These are phyloP conservation scores for Leptinotarsa texana DNA, from an alignment of 1,140 invertebrate species.

Conservation along the genomic window DNA sequence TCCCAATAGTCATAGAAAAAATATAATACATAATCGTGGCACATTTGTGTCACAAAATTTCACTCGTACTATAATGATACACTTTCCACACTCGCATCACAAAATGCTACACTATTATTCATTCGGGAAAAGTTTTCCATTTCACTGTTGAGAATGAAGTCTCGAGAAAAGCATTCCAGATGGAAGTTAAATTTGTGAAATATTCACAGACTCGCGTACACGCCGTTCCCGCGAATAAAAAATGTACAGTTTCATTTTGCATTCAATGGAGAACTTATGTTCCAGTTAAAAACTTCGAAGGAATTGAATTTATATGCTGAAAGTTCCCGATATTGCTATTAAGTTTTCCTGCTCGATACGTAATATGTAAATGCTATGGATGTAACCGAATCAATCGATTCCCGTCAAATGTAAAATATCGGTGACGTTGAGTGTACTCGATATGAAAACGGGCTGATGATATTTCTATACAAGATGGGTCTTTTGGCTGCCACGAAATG, in stretches of 20 bases:
- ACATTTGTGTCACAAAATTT: no score
- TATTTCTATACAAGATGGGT: not conserved
- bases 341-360: slow-evolving; percentile 1
- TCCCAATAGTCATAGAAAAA: no score
- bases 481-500: not conserved
- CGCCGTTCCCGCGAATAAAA: not conserved
- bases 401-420: slow-evolving; percentile 1
- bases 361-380: not conserved
- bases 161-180: not conserved
- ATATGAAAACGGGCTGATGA: not conserved
- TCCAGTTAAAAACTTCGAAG: not conserved
- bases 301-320: slow-evolving; percentile 8
- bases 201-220: not conserved
- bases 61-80: no score
- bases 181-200: slow-evolving; percentile 3
- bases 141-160: no score
- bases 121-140: no score
- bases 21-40: no score
- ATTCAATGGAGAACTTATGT: slow-evolving; percentile 6
- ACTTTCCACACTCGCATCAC: no score
- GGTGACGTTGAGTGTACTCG: not conserved
- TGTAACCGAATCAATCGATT: not conserved
- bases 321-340: slow-evolving; percentile 6
- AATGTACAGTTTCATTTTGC: not conserved
- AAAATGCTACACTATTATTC: no score